Base-by-base conservation (phyloP, 1,140 invertebrate species). In the Drosophila lini region DNA sequence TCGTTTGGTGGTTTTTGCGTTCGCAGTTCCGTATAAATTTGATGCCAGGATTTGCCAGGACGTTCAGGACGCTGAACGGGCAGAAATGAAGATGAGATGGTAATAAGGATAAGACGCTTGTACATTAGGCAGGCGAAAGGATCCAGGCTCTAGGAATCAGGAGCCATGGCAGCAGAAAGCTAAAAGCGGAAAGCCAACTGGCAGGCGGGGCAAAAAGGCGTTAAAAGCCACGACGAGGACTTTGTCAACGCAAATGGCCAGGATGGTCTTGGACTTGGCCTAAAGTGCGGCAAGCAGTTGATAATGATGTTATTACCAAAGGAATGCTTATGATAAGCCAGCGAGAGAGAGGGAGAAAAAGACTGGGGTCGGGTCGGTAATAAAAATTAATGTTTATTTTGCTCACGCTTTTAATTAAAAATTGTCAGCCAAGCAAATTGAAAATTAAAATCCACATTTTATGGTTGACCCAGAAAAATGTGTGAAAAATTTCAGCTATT, bases 241-340 rank as follows among this genome's bases (percentile, higher is more conserved):
- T 78, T 77, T 78, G 75, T 77, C 74, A 77, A 70, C 74, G 74
- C 53, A 78, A 78, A 60, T 75, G 75, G 50, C 74, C 44, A 42
- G 55, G 44, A 36, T 22, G 60, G 69, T 32, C 55, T 10, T 3
- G 58, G 22, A 15, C 19, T 41, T 57, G 44, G 60, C 60, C 63
- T 16, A 63, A 63, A 63, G 58, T 11, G 65, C 32, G 67, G 42
- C 13, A 50, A 45, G 22, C 69, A 48, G 59, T 71, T 79, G 77
- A 88, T 89, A 88, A 88, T 89, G 80, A 81, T 88, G 84, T 89
- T 88, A 88, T 88, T 88, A 88, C 78, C 83, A 88, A 80, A 74
- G 76, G 81, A 88, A 88, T 88, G 70, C 74, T 71, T 61, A 78
- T 84, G 76, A 78, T 69, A 61, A 69, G 81, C 81, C 81, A 55